phyloP scores from a whole-genome alignment of 2,113 vertebrate species.

The Pterophyllum scalare region DNA sequence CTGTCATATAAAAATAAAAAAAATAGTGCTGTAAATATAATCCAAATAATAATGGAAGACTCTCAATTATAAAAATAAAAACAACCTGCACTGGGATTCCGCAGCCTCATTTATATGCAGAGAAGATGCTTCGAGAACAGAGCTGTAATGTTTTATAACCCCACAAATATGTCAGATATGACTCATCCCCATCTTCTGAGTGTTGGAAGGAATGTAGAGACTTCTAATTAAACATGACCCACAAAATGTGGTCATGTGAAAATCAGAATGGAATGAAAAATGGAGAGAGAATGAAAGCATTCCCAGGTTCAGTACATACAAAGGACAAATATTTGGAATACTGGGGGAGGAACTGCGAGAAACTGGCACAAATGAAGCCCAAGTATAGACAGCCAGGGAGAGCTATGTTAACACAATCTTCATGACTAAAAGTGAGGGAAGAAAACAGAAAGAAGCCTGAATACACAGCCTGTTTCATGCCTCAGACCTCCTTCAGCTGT shows the following conservation, averaged over 20 bases:
- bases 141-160: not conserved
- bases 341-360: not conserved
- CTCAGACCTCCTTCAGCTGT: slow-evolving; percentile 40
- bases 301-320: not conserved
- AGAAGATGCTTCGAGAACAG: not conserved
- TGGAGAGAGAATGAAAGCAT: not conserved
- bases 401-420: not conserved
- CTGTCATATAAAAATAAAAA: not conserved
- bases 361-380: not conserved
- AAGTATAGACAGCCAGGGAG: not conserved
- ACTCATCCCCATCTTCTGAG: slow-evolving; percentile 2
- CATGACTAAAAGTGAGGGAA: not conserved
- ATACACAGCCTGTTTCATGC: not conserved
- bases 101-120: not conserved
- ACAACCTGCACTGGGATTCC: not conserved
- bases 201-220: slow-evolving; percentile 8
- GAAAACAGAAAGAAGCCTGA: not conserved
- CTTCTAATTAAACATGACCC: not conserved
- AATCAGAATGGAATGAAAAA: not conserved
- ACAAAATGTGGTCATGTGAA: not conserved
- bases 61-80: not conserved
- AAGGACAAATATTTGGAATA: not conserved
- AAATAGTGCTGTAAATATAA: not conserved
- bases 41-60: not conserved
- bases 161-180: slow-evolving; percentile 3